Evolutionary conservation across 37 sponge, comb jelly and placozoan species (phyloP).

Genomic region (Crambe crambe): DNA sequence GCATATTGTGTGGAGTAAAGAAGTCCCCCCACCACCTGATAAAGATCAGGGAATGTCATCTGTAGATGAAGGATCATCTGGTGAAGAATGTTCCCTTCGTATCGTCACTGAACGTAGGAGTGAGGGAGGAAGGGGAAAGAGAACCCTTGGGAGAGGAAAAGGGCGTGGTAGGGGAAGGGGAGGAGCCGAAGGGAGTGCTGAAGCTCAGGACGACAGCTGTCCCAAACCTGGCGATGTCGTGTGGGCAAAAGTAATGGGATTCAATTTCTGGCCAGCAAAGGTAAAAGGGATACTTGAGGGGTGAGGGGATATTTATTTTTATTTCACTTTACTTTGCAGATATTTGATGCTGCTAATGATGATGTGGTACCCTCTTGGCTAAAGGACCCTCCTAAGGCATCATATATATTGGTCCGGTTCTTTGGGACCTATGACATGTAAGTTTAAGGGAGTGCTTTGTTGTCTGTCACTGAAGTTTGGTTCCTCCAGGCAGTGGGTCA

Average conservation of each 20-base stretch:
- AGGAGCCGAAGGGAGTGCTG: background rate
- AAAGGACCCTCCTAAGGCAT: slow-evolving; percentile 48
- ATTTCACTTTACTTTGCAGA: slow-evolving; percentile 12
- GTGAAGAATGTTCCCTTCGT: slow-evolving; percentile 18
- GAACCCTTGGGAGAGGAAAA: background rate
- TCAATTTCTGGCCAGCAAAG: slow-evolving; percentile 73
- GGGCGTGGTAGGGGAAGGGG: slow-evolving; percentile 5
- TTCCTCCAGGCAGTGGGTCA: slow-evolving; percentile 62
- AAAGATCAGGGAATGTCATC: slow-evolving; percentile 29
- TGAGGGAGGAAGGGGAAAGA: slow-evolving; percentile 5
- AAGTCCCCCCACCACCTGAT: no score
- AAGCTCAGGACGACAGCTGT: background rate
- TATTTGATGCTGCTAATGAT: slow-evolving; percentile 42
- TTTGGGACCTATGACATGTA: slow-evolving; percentile 78
- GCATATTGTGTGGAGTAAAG: no score
- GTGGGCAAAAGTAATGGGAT: slow-evolving; percentile 81
- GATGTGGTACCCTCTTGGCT: slow-evolving; percentile 47
- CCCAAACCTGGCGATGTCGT: slow-evolving; percentile 60
- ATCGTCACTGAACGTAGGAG: slow-evolving; percentile 13
- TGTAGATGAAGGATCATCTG: slow-evolving; percentile 36
- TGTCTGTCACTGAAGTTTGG: background rate
- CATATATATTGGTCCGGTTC: slow-evolving; percentile 57
- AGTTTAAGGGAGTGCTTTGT: background rate
- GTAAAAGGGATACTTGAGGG: background rate
- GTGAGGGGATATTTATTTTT: background rate